These are phyloP conservation scores for Callinectes sapidus DNA, from an alignment of 2,888 invertebrate genomes.

Conservation along the genomic window DNA sequence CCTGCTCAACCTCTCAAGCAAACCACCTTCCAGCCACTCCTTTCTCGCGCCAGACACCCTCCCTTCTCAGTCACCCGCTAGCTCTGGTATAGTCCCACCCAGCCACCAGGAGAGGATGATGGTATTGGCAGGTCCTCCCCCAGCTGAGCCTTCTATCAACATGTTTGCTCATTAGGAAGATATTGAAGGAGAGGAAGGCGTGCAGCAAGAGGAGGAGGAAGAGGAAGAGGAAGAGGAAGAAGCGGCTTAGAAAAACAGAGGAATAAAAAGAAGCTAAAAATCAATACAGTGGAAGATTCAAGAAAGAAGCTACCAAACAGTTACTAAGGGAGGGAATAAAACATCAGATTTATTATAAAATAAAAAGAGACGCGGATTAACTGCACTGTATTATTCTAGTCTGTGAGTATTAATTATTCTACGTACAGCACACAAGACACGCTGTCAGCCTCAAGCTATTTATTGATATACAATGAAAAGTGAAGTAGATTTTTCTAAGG, in stretches of 20 bases:
- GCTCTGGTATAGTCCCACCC: neutral
- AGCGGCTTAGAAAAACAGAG: neutral
- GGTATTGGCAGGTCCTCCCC: neutral
- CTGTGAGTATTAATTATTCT: too few relatives aligned
- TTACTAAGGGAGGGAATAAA: too few relatives aligned
- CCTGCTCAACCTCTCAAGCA: too few relatives aligned
- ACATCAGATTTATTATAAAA: too few relatives aligned
- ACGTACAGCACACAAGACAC: too few relatives aligned
- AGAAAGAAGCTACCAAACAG: neutral
- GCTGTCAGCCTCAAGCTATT: too few relatives aligned
- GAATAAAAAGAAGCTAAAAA: neutral
- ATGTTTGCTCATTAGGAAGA: constrained; percentile 11
- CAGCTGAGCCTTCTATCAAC: neutral
- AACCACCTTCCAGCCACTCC: neutral
- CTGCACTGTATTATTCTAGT: too few relatives aligned
- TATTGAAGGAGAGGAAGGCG: neutral
- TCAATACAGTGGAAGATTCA: neutral
- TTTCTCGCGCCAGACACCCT: neutral
- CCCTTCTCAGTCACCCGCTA: neutral
- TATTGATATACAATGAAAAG: too few relatives aligned
- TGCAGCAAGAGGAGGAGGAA: neutral
- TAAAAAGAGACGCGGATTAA: too few relatives aligned
- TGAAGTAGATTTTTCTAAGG: too few relatives aligned
- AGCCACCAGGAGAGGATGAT: neutral
- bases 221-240: neutral